A percentile compares a stretch with the other conserved stretches of the same genome.
These are phyloP conservation scores for Melikaiella ostensackeni DNA, from an alignment of 2,888 invertebrate genomes.

Conservation along the genomic window DNA sequence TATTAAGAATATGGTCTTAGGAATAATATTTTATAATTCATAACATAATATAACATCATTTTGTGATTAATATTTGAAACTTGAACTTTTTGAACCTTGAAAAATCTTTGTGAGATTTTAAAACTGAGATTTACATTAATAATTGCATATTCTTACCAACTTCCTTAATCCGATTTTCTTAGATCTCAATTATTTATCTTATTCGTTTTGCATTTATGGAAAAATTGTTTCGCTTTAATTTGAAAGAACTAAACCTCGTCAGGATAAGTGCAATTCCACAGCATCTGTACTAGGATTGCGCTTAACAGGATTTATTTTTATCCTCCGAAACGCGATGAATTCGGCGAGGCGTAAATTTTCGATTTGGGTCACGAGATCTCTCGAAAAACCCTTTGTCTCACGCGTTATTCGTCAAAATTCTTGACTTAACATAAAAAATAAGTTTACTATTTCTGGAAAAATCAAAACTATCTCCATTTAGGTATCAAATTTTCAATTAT, in stretches of 20 bases:
- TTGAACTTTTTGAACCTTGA: too few relatives aligned
- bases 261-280: background rate
- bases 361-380: constrained; percentile 17
- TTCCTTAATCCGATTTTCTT: background rate
- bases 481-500: too few relatives aligned
- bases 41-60: too few relatives aligned
- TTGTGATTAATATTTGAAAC: too few relatives aligned
- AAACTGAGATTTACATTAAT: too few relatives aligned
- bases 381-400: background rate
- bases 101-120: too few relatives aligned
- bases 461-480: too few relatives aligned
- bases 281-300: constrained; percentile 5
- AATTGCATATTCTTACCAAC: background rate
- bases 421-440: too few relatives aligned
- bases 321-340: background rate
- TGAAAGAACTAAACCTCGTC: background rate
- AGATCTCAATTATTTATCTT: background rate
- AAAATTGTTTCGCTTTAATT: background rate
- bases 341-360: background rate
- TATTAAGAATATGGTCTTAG: too few relatives aligned
- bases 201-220: background rate
- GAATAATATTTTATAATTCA: too few relatives aligned
- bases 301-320: constrained; percentile 5
- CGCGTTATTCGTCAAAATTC: background rate
- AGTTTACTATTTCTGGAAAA: too few relatives aligned